phyloP scores from a whole-genome alignment of 2,797 vertebrate species.

The Muscicapa comitata region DNA sequence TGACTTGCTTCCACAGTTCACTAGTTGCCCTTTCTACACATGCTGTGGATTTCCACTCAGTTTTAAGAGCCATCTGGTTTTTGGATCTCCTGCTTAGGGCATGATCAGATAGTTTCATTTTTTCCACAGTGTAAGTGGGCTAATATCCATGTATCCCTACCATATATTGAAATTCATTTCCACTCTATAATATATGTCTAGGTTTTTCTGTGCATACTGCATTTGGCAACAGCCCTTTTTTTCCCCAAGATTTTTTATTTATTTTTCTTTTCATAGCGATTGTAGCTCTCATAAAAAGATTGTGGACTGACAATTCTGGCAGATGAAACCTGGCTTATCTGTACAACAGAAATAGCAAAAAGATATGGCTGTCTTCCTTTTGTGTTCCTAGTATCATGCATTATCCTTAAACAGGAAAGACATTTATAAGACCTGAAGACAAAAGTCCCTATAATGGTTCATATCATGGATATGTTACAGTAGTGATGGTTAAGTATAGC shows the following conservation, averaged over 20 bases:
- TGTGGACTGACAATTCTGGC: not conserved
- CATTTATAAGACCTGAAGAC: not conserved
- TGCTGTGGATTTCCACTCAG: not conserved
- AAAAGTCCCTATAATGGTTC: not conserved
- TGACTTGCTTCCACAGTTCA: not conserved
- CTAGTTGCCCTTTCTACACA: not conserved
- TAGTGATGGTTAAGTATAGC: not conserved
- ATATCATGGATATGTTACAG: not conserved
- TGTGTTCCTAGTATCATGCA: not conserved
- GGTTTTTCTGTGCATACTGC: not conserved
- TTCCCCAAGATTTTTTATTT: not conserved
- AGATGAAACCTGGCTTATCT: not conserved
- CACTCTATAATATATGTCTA: not conserved
- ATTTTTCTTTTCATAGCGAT: not conserved
- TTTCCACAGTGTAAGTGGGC: not conserved
- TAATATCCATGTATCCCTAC: not conserved
- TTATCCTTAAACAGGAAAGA: not conserved
- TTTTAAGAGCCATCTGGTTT: constrained; percentile 20
- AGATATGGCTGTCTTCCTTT: not conserved
- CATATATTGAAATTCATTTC: constrained; percentile 3
- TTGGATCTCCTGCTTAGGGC: not conserved
- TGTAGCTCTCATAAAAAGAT: not conserved
- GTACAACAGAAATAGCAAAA: not conserved
- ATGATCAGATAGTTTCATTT: not conserved
- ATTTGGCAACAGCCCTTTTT: not conserved